Conservation (phyloP, 1,140 invertebrate species). For the Aphelinus certus region DNA sequence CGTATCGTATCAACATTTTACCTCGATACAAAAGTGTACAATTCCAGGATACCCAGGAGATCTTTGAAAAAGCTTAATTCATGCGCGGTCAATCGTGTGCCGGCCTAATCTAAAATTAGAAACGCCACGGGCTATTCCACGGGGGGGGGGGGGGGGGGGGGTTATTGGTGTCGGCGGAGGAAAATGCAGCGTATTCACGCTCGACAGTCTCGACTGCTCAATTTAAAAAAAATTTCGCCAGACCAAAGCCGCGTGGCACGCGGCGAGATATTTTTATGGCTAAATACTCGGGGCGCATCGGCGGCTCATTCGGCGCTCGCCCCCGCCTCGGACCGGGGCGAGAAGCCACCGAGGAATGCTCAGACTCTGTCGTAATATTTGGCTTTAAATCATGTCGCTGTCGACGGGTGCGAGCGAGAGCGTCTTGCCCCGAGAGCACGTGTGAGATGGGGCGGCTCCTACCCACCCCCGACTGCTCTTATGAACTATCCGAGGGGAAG, state of each 20-base stretch:
- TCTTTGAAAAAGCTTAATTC: too few relatives aligned
- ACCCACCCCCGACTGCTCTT: slow-evolving; percentile 12
- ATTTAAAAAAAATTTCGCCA: slow-evolving; percentile 15
- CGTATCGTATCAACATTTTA: too few relatives aligned
- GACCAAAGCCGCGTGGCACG: not conserved
- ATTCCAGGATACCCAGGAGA: too few relatives aligned
- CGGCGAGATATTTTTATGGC: slow-evolving; percentile 37
- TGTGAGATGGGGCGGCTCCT: slow-evolving; percentile 14
- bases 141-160: too few relatives aligned
- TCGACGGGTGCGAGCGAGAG: slow-evolving; percentile 51
- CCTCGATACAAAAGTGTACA: too few relatives aligned
- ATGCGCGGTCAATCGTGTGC: too few relatives aligned
- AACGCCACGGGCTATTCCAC: too few relatives aligned
- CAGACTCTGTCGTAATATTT: slow-evolving; percentile 65
- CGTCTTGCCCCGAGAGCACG: not conserved
- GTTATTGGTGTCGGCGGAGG: too few relatives aligned
- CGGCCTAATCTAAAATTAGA: too few relatives aligned
- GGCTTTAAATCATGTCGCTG: slow-evolving; percentile 67
- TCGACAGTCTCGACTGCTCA: not conserved
- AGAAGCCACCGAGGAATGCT: slow-evolving; percentile 59
- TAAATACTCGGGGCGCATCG: slow-evolving; percentile 26
- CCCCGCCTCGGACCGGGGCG: slow-evolving; percentile 1
- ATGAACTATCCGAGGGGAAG: slow-evolving; percentile 22
- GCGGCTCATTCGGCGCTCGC: not conserved
- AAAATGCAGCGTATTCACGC: too few relatives aligned